Evolutionary conservation across 2,797 vertebrate genomes (phyloP), one percentile per base, ranked within the genome.

Genomic region (Rousettus madagascariensis): DNA sequence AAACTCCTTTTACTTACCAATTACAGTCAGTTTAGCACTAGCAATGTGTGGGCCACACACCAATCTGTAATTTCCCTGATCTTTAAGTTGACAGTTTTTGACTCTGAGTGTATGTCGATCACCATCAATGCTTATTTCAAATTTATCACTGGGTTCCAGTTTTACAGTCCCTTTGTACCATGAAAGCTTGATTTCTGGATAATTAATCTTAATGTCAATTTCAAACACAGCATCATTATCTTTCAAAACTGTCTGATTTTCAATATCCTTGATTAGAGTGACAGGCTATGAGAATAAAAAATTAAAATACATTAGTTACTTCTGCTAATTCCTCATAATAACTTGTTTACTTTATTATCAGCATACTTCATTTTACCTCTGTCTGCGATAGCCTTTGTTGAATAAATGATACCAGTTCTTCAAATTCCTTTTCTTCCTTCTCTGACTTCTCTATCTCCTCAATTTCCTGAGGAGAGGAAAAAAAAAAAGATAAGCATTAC

Each of bases 111-210:
- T 98, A 97, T 99, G 99, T 71, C 97, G 98, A 96, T 99, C 99
- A 30, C 98, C 99, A 38, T 98, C 98, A 84, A 99, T 98, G 97
- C 97, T 99, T 98, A 99, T 99, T 97, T 99, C 98, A 63, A 99
- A 99, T 98, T 99, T 99, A 95, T 99, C 98, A 93, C 94, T 98
- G 72, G 98, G 98, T 89, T 99, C 99, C 97, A 99, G 98, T 98
- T 99, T 99, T 97, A 99, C 99, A 2, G 99, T 99, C 92, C 99
- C 99, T 97, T 99, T 99, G 98, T 99, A 99, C 99, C 99, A 99
- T 46, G 99, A 99, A 80, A 99, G 98, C n/a, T 99, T 99, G 98
- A 99, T 99, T 99, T 99, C 99, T 43, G 99, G 99, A 98, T 99
- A 99, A 98, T 99, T 99, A 98, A 99, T 99, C 98, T 99, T 99